A percentile compares a stretch with the other conserved stretches of the same genome.
These are phyloP conservation scores for Gila orcuttii DNA, from an alignment of 2,113 vertebrate genomes.

Conservation along the genomic window DNA sequence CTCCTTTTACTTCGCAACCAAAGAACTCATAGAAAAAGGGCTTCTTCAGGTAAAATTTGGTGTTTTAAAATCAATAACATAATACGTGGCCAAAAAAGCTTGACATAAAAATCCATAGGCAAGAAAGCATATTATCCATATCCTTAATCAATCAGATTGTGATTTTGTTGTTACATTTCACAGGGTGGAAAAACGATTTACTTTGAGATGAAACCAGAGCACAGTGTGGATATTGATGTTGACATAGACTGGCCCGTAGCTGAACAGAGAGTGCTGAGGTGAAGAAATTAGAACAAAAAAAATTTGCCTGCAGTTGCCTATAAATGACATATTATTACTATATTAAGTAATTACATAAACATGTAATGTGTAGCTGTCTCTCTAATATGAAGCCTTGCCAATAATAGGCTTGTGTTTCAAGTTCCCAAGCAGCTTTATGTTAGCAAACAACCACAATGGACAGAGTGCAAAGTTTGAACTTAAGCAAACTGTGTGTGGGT, in stretches of 20 bases:
- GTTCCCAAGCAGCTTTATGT: neutral
- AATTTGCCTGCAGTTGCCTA: too few relatives aligned
- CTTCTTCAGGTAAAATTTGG: constrained; percentile 81
- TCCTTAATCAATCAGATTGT: neutral
- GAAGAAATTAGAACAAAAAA: neutral
- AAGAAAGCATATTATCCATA: neutral
- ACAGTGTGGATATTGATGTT: constrained; percentile 95
- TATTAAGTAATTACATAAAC: too few relatives aligned
- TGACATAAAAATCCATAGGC: neutral
- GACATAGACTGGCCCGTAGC: constrained; percentile 98
- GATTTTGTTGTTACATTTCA: neutral
- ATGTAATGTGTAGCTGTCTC: too few relatives aligned
- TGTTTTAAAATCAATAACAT: neutral
- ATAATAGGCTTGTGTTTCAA: neutral
- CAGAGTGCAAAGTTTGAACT: neutral
- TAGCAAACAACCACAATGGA: neutral
- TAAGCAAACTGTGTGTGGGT: constrained; percentile 3
- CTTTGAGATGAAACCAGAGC: constrained; percentile 91
- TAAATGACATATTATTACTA: too few relatives aligned
- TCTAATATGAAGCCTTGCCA: too few relatives aligned
- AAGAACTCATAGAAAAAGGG: constrained; percentile 74
- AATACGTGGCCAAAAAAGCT: neutral
- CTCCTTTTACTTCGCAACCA: constrained; percentile 90
- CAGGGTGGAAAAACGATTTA: constrained; percentile 89
- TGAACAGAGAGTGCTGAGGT: constrained; percentile 93